These are phyloP conservation scores for Lytechinus pictus DNA, from an alignment of 35 echinoderm and acorn worm genomes.

Conservation along the genomic window DNA sequence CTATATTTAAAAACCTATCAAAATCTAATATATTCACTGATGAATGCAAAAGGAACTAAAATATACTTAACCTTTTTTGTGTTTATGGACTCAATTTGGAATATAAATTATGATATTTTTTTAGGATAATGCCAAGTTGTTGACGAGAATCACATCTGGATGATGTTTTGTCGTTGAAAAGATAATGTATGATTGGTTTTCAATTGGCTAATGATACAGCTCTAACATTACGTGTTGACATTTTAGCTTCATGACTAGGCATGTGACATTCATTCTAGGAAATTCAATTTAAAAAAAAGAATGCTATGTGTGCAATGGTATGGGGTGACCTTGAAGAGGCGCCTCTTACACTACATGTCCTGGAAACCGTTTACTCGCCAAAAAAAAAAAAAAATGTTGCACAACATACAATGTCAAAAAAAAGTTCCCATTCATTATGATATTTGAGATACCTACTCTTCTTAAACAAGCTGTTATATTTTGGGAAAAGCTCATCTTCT, in stretches of 20 bases:
- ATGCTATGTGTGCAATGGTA: neutral
- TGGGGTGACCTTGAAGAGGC: constrained; percentile 26
- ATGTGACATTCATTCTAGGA: neutral
- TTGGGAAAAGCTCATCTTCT: neutral
- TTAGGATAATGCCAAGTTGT: no score
- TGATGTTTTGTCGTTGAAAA: neutral
- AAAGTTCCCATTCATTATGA: neutral
- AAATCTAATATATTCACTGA: neutral
- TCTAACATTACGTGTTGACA: neutral
- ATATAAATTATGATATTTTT: no score
- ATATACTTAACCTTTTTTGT: neutral
- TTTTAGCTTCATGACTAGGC: neutral
- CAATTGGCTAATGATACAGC: neutral
- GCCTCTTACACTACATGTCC: constrained; percentile 45
- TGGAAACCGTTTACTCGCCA: neutral
- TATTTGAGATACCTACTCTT: neutral
- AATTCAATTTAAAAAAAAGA: neutral
- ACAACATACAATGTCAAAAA: neutral
- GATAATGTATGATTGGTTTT: neutral
- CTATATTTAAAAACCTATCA: neutral
- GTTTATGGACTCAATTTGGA: neutral
- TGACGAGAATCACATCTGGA: neutral
- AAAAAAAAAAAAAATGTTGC: neutral
- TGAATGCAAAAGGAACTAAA: neutral
- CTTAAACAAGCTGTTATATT: neutral